These are phyloP conservation scores for Cryptomyrus ogoouensis DNA, from an alignment of 2,113 vertebrate species.

Conservation along the genomic window DNA sequence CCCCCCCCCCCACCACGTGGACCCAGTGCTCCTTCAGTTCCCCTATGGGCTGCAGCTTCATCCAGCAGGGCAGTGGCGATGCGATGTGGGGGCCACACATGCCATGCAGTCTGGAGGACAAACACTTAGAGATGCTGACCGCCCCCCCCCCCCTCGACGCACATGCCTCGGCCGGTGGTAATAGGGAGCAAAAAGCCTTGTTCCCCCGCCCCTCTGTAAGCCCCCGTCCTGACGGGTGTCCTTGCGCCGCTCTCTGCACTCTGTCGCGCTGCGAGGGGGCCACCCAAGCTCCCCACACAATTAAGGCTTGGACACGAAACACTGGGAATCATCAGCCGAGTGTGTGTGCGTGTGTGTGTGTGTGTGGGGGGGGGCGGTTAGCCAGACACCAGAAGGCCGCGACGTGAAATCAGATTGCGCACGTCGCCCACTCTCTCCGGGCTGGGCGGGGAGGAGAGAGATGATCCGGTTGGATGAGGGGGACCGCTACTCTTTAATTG, in stretches of 20 bases:
- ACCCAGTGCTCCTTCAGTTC: not conserved
- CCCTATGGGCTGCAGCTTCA: not conserved
- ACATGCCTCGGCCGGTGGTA: not conserved
- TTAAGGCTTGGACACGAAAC: not conserved
- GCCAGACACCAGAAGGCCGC: conserved; percentile 4
- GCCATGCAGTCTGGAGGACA: not conserved
- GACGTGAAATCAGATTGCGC: not conserved
- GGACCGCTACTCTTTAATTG: conserved; percentile 4
- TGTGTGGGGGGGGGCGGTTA: not conserved
- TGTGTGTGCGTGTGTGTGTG: not conserved
- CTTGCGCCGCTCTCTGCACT: not conserved
- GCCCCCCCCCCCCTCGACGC: not conserved
- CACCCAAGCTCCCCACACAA: not conserved
- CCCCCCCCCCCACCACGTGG: conserved; percentile 28
- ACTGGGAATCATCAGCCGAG: conserved; percentile 4
- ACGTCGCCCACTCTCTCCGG: not conserved
- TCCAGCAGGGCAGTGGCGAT: not conserved
- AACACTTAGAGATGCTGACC: not conserved
- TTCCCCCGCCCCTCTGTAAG: not conserved
- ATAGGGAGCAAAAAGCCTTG: not conserved
- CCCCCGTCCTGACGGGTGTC: not conserved
- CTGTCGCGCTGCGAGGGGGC: not conserved
- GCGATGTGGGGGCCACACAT: not conserved
- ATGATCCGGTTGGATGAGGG: not conserved
- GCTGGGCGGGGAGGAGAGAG: not conserved